A percentile compares a stretch with the other conserved stretches of the same genome.
Conservation (phyloP, 2,113 vertebrate genomes). For the Sula dactylatra region DNA sequence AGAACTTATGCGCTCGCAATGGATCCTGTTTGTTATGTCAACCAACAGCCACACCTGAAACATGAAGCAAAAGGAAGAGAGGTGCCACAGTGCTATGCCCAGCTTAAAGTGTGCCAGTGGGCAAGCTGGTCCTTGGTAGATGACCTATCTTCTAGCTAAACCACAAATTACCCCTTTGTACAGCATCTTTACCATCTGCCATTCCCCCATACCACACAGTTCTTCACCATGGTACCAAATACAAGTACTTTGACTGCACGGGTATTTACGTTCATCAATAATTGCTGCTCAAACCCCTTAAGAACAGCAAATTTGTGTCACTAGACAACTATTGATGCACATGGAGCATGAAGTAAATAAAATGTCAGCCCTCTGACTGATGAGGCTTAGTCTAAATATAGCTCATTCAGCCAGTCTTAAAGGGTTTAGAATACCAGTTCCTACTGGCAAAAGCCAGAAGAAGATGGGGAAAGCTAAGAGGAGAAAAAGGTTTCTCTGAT, state of each 20-base stretch:
- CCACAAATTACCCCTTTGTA: not conserved
- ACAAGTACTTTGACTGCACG: not conserved
- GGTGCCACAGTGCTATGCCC: not conserved
- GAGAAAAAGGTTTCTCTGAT: not conserved
- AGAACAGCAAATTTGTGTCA: not conserved
- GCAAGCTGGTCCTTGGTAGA: not conserved
- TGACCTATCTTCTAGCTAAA: not conserved
- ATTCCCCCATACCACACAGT: rapidly evolving
- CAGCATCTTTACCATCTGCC: not conserved
- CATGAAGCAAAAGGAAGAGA: not conserved
- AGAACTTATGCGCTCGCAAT: not conserved
- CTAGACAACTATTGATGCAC: not conserved
- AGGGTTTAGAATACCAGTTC: not conserved
- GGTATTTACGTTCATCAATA: not conserved
- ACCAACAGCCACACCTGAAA: not conserved
- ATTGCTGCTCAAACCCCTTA: not conserved
- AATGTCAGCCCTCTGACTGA: not conserved
- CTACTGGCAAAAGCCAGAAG: not conserved
- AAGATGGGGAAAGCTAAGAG: not conserved
- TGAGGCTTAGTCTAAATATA: not conserved
- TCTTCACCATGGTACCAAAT: not conserved
- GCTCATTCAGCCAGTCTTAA: not conserved
- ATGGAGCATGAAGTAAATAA: not conserved
- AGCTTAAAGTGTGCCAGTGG: not conserved
- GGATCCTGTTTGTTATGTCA: not conserved